These are phyloP conservation scores for Drosophila quadrilineata DNA, from an alignment of 1,140 invertebrate genomes.

Conservation along the genomic window DNA sequence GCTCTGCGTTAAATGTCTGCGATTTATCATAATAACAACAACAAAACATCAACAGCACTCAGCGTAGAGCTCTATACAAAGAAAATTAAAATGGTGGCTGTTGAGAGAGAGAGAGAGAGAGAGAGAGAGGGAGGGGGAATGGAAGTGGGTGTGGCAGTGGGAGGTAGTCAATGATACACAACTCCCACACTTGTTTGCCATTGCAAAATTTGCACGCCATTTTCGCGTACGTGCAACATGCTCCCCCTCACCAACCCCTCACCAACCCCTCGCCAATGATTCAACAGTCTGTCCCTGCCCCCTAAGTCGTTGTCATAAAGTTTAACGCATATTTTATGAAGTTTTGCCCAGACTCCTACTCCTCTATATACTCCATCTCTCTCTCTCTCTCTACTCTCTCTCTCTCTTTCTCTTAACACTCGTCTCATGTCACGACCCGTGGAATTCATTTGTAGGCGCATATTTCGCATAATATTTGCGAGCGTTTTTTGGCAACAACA, in stretches of 20 bases:
- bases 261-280: background rate
- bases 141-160: background rate
- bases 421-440: slow-evolving; percentile 7
- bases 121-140: background rate
- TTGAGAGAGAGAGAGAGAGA: background rate
- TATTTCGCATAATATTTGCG: slow-evolving; percentile 44
- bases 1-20: slow-evolving; percentile 45
- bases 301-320: slow-evolving; percentile 44
- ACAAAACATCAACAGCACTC: slow-evolving; percentile 43
- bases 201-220: slow-evolving; percentile 50
- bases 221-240: slow-evolving; percentile 40
- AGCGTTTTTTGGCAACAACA: too few relatives aligned
- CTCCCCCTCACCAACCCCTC: background rate
- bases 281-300: background rate
- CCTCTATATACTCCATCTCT: background rate
- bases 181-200: too few relatives aligned
- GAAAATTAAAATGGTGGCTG: slow-evolving; percentile 44
- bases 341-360: slow-evolving; percentile 9
- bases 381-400: background rate
- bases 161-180: too few relatives aligned
- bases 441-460: slow-evolving; percentile 47
- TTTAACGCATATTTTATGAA: slow-evolving; percentile 54
- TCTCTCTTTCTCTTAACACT: background rate
- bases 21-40: slow-evolving; percentile 56
- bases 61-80: slow-evolving; percentile 23